Percentiles rank a stretch among this genome's conserved stretches.
Evolutionary conservation across 1,140 invertebrate genomes (phyloP).

Genomic region (Meloidogyne floridensis): DNA sequence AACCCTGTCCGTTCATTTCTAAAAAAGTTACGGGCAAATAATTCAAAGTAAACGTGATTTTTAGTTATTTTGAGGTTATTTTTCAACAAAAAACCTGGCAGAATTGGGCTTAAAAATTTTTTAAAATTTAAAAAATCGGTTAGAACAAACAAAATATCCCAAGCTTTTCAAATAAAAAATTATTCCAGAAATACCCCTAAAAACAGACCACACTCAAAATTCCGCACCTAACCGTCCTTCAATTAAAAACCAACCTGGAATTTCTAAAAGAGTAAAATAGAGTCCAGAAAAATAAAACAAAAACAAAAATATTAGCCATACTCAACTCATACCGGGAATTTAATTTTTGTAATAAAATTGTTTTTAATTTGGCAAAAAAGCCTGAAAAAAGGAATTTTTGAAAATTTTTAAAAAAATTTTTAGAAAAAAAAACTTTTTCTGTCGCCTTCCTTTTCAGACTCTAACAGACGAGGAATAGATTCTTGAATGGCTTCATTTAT

Average conservation of each 20-base stretch:
- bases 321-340: neutral
- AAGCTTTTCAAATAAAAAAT: too few species aligned
- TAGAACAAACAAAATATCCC: too few species aligned
- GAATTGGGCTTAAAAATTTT: too few species aligned
- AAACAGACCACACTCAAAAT: too few species aligned
- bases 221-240: too few species aligned
- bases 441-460: neutral
- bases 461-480: neutral
- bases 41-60: too few species aligned
- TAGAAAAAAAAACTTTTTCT: neutral
- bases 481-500: neutral
- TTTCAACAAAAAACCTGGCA: too few species aligned
- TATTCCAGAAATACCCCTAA: too few species aligned
- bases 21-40: too few species aligned
- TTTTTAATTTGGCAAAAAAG: neutral
- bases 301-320: slow-evolving; percentile 10
- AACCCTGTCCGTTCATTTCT: too few species aligned
- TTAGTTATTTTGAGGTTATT: too few species aligned
- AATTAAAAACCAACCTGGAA: neutral
- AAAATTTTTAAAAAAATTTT: neutral
- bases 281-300: slow-evolving; percentile 3
- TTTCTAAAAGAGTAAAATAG: neutral
- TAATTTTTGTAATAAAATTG: neutral
- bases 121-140: too few species aligned
- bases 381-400: neutral